Percentiles rank a stretch among this genome's conserved stretches.
These are phyloP conservation scores for Cheilosia pagana DNA, from an alignment of 2,888 invertebrate species.

Conservation along the genomic window DNA sequence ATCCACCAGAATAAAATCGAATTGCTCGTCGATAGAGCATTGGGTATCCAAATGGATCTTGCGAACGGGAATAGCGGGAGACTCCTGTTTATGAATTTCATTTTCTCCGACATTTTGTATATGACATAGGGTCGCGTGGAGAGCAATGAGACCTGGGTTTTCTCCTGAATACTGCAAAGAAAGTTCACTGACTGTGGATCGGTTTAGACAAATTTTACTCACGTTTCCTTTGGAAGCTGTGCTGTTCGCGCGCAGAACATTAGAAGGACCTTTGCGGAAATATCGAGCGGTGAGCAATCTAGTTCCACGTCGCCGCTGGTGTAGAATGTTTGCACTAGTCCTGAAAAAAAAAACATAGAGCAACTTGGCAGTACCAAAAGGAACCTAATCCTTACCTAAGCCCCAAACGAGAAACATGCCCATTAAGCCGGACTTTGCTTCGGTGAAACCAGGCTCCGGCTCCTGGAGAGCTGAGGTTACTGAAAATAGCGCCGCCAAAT, in stretches of 20 bases:
- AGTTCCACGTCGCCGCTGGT: slow-evolving; percentile 24
- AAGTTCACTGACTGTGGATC: neutral
- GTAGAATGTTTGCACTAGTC: slow-evolving; percentile 21
- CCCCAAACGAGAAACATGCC: slow-evolving; percentile 76
- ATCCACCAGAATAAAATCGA: neutral
- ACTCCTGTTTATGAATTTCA: neutral
- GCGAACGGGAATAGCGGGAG: neutral
- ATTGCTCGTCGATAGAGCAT: neutral
- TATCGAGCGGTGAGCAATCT: slow-evolving; percentile 79
- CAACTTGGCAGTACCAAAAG: too few species aligned
- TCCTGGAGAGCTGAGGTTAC: slow-evolving; percentile 77
- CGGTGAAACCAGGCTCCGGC: slow-evolving; percentile 79
- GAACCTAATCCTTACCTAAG: too few species aligned
- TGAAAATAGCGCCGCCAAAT: slow-evolving; percentile 87
- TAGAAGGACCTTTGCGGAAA: slow-evolving; percentile 77
- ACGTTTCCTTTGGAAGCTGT: slow-evolving; percentile 75
- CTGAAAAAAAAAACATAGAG: too few species aligned
- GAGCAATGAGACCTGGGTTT: slow-evolving; percentile 13
- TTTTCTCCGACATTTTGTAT: neutral
- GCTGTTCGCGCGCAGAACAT: slow-evolving; percentile 73
- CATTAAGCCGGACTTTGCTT: slow-evolving; percentile 78
- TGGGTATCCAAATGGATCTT: slow-evolving; percentile 38
- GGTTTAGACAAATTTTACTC: neutral
- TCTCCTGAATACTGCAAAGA: slow-evolving; percentile 2
- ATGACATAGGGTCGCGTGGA: slow-evolving; percentile 2